Conservation (phyloP, 2,888 invertebrate genomes). For the Chirona hameri region DNA sequence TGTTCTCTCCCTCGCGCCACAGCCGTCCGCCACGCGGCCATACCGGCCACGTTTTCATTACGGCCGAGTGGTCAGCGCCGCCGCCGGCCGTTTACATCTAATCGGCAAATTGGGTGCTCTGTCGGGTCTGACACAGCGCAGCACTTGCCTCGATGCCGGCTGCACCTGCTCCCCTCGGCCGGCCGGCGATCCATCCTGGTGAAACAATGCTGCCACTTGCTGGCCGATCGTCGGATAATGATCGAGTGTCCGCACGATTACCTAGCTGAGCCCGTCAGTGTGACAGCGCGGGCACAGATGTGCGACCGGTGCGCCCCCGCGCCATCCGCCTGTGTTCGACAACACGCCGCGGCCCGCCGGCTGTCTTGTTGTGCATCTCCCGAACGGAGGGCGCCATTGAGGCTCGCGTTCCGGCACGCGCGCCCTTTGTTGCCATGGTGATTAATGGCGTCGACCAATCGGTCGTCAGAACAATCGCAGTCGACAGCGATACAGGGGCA, state of each 20-base stretch:
- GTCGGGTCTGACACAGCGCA: neutral
- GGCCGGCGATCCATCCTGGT: neutral
- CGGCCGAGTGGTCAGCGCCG: neutral
- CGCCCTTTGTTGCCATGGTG: conserved; percentile 27
- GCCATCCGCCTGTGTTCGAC: neutral
- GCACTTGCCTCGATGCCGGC: neutral
- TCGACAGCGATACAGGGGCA: conserved; percentile 6
- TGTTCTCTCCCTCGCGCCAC: neutral
- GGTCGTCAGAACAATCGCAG: neutral
- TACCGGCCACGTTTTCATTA: neutral
- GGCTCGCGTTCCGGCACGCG: conserved; percentile 13
- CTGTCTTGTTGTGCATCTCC: conserved; percentile 27
- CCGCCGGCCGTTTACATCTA: neutral
- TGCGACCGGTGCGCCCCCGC: neutral
- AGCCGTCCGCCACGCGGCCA: neutral
- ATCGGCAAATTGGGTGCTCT: conserved; percentile 23
- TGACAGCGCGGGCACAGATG: neutral
- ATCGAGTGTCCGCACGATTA: conserved; percentile 3
- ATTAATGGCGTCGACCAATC: conserved; percentile 24
- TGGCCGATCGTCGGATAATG: conserved; percentile 1
- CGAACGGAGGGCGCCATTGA: neutral
- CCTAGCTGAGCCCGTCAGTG: neutral
- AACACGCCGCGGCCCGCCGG: neutral
- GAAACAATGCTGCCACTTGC: conserved; percentile 27
- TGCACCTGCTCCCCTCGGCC: neutral